phyloP scores from a whole-genome alignment of 2,113 vertebrate species.

The Protobothrops flavoviridis region DNA sequence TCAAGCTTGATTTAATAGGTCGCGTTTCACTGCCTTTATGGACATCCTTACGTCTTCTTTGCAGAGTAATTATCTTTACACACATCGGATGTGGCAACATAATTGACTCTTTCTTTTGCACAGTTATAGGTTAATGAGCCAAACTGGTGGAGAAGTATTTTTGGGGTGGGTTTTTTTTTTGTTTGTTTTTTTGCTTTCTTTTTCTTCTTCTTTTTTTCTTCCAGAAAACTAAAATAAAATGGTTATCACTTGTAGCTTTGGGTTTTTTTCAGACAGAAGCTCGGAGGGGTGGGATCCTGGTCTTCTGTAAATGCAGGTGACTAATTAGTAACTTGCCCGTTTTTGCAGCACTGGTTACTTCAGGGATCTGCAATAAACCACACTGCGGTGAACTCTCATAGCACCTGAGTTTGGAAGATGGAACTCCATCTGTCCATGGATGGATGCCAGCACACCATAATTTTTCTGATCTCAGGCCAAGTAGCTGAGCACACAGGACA shows the following conservation, averaged over 20 bases:
- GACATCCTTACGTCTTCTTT: slow-evolving; percentile 74
- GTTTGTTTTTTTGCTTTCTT: neutral
- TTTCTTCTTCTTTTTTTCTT: neutral
- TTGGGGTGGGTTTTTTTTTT: neutral
- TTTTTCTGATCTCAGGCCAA: neutral
- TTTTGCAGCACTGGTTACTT: slow-evolving; percentile 52
- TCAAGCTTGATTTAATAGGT: slow-evolving; percentile 77
- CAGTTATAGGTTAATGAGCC: slow-evolving; percentile 74
- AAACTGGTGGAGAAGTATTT: slow-evolving; percentile 60
- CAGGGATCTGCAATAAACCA: slow-evolving; percentile 24
- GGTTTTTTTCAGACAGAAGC: slow-evolving; percentile 63
- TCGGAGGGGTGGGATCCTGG: slow-evolving; percentile 53
- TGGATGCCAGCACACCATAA: neutral
- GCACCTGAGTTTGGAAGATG: slow-evolving; percentile 32
- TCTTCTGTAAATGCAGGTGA: slow-evolving; percentile 52
- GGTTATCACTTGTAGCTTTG: neutral
- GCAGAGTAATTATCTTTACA: slow-evolving; percentile 76
- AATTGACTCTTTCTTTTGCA: slow-evolving; percentile 74
- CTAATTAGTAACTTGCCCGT: slow-evolving; percentile 47
- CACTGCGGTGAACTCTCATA: slow-evolving; percentile 7
- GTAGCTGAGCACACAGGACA: neutral
- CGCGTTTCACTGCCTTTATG: slow-evolving; percentile 76
- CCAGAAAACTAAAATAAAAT: neutral
- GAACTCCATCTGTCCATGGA: neutral
- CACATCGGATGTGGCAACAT: slow-evolving; percentile 69